Conservation (phyloP, 2,797 vertebrate species). For the Tapirus indicus region DNA sequence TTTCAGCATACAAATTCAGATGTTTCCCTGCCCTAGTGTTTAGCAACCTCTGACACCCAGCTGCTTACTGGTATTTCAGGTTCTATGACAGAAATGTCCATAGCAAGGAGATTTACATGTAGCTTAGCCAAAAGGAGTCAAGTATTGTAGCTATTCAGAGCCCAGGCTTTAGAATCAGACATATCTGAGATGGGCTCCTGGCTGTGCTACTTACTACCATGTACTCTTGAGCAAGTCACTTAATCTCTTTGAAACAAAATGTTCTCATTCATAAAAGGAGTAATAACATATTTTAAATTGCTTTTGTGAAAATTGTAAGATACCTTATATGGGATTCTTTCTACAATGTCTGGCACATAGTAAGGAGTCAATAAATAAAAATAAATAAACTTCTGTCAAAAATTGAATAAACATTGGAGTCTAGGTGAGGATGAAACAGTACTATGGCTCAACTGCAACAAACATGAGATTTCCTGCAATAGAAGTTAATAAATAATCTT, state of each 20-base stretch:
- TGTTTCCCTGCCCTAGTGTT: background rate
- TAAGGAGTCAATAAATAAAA: background rate
- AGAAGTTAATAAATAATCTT: background rate
- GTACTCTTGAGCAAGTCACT: background rate
- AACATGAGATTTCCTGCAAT: background rate
- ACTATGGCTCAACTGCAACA: background rate
- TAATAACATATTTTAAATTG: background rate
- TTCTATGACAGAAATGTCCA: background rate
- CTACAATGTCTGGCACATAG: background rate
- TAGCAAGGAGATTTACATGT: background rate
- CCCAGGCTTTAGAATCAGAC: background rate
- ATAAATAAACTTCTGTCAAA: background rate
- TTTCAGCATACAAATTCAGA: background rate
- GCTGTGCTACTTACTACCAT: background rate
- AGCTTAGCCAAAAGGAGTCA: background rate
- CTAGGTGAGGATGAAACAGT: background rate
- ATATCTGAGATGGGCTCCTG: background rate
- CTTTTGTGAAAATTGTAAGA: background rate
- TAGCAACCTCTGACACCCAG: background rate
- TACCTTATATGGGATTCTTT: background rate
- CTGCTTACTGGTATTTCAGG: background rate
- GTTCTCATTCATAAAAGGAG: background rate
- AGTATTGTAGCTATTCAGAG: background rate
- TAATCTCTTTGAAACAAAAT: background rate
- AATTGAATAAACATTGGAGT: background rate